Base-by-base conservation (phyloP, 1,140 invertebrate genomes). In the Melitaea cinxia region DNA sequence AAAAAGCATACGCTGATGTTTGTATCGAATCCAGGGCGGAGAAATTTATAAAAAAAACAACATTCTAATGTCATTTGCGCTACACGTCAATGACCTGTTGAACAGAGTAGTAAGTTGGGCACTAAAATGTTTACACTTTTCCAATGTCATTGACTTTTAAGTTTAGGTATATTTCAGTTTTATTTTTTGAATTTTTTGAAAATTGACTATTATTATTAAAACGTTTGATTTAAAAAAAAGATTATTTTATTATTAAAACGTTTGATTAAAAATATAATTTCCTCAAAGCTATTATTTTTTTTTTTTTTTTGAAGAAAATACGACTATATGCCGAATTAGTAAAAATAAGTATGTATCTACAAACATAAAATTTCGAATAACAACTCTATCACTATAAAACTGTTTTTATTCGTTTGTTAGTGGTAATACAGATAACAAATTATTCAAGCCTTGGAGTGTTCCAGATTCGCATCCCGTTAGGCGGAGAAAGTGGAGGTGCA, bases 401-500 rank as follows among this genome's bases (percentile, higher is more conserved):
- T 49, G 1, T 15, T 57, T 14, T 45, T 30, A 57, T 57, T 39
- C 55, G 39, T 57, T 24, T 53, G 50, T 45, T 26, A 45, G 60
- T 55, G 50, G 35, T 47, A 63, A 49, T 61, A 50, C 42, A 58
- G 56, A 58, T 45, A 58, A 21, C 42, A n/a, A 2, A 65, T 68
- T 68, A 62, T 59, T 60, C 50, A 60, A 56, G 61, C 47, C 67
- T 53, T 53, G 42, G 19, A 37, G 52, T 58, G 67, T 59, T 69
- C 67, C 56, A 69, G 67, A 69, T 69, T 35, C 23, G 39, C 39
- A 75, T 83, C 82, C 83, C 85, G 85, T 85, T 88, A 83, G 62
- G 24, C 53, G 70, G 85, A 82, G 83, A 88, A 88, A 88, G 85
- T 88, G 80, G 57, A 65, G 66, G 26, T 78, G 78, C 77, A 82